phyloP scores from a whole-genome alignment of 2,888 invertebrate species.

The Dione vanillae region DNA sequence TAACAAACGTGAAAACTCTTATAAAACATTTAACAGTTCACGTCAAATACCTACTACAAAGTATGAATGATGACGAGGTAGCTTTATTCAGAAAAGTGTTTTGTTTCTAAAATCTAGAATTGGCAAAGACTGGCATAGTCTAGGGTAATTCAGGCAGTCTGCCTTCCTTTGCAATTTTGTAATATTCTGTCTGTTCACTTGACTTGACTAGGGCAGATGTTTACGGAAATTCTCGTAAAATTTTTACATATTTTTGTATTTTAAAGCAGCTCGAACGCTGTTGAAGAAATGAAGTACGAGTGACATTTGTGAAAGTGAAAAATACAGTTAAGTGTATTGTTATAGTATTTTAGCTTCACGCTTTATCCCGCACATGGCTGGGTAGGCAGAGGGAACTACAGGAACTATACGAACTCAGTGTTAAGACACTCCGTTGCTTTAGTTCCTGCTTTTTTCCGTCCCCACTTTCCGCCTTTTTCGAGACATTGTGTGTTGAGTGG shows the following conservation, averaged over 20 bases:
- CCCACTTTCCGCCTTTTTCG: too few species aligned
- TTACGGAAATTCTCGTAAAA: neutral
- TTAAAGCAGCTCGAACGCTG: neutral
- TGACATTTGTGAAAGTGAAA: neutral
- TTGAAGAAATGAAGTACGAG: neutral
- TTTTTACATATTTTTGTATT: neutral
- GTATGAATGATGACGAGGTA: constrained; percentile 17
- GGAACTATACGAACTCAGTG: too few species aligned
- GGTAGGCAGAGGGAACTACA: too few species aligned
- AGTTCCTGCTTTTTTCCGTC: too few species aligned
- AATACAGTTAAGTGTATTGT: neutral
- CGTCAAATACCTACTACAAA: neutral
- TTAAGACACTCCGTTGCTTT: too few species aligned
- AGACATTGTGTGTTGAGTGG: too few species aligned
- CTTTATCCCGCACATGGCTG: too few species aligned
- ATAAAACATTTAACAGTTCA: constrained; percentile 7
- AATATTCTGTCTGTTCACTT: constrained; percentile 22
- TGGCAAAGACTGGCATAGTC: constrained; percentile 21
- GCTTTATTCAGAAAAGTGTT: constrained; percentile 19
- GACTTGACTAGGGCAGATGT: constrained; percentile 15
- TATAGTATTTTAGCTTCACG: too few species aligned
- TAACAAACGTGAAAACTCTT: neutral
- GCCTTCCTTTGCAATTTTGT: constrained; percentile 31
- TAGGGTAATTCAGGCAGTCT: constrained; percentile 8
- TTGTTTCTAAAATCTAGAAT: constrained; percentile 10